Evolutionary conservation across 1,140 invertebrate species (phyloP).

Genomic region (Ips nitidus): DNA sequence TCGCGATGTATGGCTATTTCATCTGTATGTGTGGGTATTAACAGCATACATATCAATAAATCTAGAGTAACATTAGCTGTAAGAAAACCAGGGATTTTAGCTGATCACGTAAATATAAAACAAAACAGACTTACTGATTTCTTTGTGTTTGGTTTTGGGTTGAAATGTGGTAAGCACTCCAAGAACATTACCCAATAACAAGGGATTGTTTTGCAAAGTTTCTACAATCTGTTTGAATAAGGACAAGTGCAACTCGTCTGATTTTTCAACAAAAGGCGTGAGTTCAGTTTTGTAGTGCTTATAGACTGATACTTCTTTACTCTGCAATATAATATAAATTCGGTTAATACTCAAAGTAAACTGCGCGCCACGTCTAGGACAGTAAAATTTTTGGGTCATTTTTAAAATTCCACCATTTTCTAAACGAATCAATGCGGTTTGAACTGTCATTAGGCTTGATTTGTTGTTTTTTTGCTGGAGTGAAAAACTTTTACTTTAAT

Average conservation of each 20-base stretch:
- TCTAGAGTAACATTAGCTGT: constrained; percentile 17
- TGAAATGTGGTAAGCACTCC: constrained; percentile 11
- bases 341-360: background rate
- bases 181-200: constrained; percentile 26
- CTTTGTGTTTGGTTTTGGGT: constrained; percentile 6
- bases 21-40: background rate
- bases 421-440: no score
- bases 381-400: no score
- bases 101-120: constrained; percentile 1
- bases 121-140: constrained; percentile 23
- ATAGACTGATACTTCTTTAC: constrained; percentile 8
- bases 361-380: no score
- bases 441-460: no score
- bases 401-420: no score
- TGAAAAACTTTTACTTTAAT: no score
- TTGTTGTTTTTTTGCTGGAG: no score
- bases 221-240: constrained; percentile 32
- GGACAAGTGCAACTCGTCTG: constrained; percentile 10
- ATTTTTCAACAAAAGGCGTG: constrained; percentile 17
- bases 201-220: constrained; percentile 33
- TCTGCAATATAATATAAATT: constrained; percentile 7
- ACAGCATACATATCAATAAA: constrained; percentile 6
- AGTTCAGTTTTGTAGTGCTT: constrained; percentile 9
- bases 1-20: background rate
- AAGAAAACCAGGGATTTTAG: constrained; percentile 15